These are phyloP conservation scores for Hemicrepidius hirtus DNA, from an alignment of 2,888 invertebrate species.

Conservation along the genomic window DNA sequence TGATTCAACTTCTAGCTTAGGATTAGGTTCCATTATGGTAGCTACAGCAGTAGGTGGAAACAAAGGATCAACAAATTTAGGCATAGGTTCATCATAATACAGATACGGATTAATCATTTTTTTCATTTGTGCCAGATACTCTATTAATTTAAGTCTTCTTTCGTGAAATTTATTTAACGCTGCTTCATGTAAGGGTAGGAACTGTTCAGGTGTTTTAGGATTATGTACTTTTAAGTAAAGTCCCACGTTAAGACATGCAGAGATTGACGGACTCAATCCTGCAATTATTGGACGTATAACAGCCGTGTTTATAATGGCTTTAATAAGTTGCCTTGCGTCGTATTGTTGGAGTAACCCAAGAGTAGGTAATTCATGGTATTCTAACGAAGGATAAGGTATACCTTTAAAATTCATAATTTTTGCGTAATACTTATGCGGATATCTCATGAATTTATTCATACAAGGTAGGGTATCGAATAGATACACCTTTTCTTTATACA, in stretches of 20 bases:
- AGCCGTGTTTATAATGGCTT: constrained; percentile 74
- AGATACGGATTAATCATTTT: constrained; percentile 76
- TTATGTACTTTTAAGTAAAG: constrained; percentile 76
- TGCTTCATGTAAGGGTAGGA: constrained; percentile 69
- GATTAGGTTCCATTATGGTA: neutral
- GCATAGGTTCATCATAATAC: constrained; percentile 70
- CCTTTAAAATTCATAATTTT: constrained; percentile 69
- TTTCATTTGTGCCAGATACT: constrained; percentile 71
- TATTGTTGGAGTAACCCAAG: constrained; percentile 79
- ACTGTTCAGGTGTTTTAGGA: constrained; percentile 64
- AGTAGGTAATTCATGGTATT: constrained; percentile 74
- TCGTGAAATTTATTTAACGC: constrained; percentile 69
- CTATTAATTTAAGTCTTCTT: constrained; percentile 61
- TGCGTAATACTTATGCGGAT: constrained; percentile 73
- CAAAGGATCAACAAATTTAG: constrained; percentile 54
- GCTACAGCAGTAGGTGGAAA: neutral
- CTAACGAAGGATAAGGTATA: constrained; percentile 70
- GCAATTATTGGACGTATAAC: constrained; percentile 77
- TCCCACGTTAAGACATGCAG: constrained; percentile 76
- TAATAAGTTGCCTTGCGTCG: constrained; percentile 73
- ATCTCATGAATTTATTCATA: constrained; percentile 73
- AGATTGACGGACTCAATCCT: constrained; percentile 73
- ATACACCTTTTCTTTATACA: constrained; percentile 74
- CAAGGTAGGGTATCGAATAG: constrained; percentile 76
- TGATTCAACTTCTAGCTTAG: too few relatives aligned